A percentile compares a stretch with the other conserved stretches of the same genome.
Conservation (phyloP, 2,113 vertebrate species). For the Crotalus helleri region DNA sequence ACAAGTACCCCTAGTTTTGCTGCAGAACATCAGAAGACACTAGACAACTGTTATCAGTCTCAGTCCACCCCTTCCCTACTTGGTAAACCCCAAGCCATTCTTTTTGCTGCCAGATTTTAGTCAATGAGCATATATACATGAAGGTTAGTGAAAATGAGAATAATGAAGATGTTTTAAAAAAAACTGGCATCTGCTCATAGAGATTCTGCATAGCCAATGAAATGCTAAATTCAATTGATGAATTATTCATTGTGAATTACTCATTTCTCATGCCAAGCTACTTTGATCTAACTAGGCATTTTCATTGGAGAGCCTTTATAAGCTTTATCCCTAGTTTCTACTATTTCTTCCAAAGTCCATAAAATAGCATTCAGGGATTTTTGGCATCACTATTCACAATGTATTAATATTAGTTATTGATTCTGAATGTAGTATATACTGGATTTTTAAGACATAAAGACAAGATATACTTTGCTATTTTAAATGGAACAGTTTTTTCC, state of each 20-base stretch:
- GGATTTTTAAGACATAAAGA: background rate
- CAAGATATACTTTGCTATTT: background rate
- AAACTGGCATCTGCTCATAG: background rate
- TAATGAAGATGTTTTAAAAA: conserved; percentile 4
- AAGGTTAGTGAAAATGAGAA: conserved; percentile 15
- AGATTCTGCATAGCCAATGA: conserved; percentile 12
- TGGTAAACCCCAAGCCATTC: background rate
- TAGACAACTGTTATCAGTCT: background rate
- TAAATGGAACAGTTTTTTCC: background rate
- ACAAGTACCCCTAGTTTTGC: background rate
- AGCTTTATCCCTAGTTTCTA: background rate
- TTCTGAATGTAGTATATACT: background rate
- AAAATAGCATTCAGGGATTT: background rate
- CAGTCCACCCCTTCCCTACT: background rate
- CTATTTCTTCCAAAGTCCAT: conserved; percentile 1
- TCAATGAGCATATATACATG: background rate
- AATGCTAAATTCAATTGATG: conserved; percentile 17
- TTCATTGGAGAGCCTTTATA: background rate
- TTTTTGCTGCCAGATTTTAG: background rate
- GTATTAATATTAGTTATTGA: background rate
- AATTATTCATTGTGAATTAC: conserved; percentile 9
- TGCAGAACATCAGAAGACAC: background rate
- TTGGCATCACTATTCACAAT: background rate
- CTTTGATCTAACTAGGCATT: background rate
- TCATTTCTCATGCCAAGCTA: conserved; percentile 4